phyloP scores from a whole-genome alignment of 2,888 invertebrate genomes.

The Lepidonotus clava region DNA sequence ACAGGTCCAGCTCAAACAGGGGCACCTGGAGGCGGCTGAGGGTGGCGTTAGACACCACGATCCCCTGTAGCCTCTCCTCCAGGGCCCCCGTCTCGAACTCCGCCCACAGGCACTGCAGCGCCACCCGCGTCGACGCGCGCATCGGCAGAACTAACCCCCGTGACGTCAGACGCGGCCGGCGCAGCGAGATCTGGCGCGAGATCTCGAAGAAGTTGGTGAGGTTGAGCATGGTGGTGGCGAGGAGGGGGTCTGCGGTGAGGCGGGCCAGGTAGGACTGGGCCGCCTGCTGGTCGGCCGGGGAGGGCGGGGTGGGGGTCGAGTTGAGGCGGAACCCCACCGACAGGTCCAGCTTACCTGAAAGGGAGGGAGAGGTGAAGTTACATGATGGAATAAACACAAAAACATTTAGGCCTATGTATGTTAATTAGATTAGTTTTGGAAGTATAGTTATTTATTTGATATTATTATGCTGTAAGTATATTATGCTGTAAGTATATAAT shows the following conservation, averaged over 20 bases:
- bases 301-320: neutral
- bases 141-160: constrained; percentile 21
- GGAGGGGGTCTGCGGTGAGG: neutral
- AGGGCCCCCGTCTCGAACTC: constrained; percentile 19
- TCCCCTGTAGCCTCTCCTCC: neutral
- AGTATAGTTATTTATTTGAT: no score
- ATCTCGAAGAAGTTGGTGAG: neutral
- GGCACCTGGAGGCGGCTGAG: neutral
- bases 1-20: constrained; percentile 19
- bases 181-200: neutral
- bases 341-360: constrained; percentile 11
- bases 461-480: no score
- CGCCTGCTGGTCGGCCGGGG: neutral
- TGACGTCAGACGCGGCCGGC: neutral
- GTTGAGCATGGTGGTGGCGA: constrained; percentile 2
- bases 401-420: no score
- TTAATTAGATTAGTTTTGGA: no score
- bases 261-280: neutral
- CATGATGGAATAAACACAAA: no score
- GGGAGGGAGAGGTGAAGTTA: no score
- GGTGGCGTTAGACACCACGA: neutral
- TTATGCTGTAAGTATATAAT: no score
- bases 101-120: constrained; percentile 49
- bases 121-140: constrained; percentile 15
- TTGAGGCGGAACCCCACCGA: neutral